Evolutionary conservation across 2,797 vertebrate genomes (phyloP), one percentile per base, ranked within the genome.

Genomic region (Leuciscus waleckii): DNA sequence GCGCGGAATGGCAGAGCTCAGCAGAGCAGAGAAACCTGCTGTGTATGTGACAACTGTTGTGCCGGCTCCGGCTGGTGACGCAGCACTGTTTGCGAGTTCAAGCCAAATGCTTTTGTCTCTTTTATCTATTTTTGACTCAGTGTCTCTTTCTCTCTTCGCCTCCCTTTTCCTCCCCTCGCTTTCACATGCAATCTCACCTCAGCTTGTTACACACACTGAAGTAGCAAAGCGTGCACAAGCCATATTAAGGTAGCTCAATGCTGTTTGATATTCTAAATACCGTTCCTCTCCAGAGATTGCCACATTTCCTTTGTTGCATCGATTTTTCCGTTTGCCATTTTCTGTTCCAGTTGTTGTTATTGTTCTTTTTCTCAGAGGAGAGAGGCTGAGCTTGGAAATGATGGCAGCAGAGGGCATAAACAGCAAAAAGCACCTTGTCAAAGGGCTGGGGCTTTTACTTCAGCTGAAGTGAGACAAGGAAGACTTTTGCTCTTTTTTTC

Each of bases 261-360:
- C 95, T 92, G 93, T 95, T 95, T 96, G 94, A 95, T 96, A 95
- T 95, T 95, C 93, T 91, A 93, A 94, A 94, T 93, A 90, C 88
- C 83, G 81, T 80, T 87, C 89, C 87, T 82, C 82, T 90, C 91
- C 85, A 90, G 87, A 92, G 91, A 90, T 91, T 91, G 89, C 90
- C 80, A 67, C 61, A 29, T 68, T 76, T 82, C 17, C 39, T 71
- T 80, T 68, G 78, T 81, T 41, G 21, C 67, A 2, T 58, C 58
- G n/a, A 39, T 78, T 69, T 82, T 69, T 56, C 14, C n/a, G 19
- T 68, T 56, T 77, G 46, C 63, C 51, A 26, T 78, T 77, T 43
- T 56, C 46, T 19, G 13, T 84, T 84, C 7, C 39, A 32, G 26
- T 69, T 69, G 46, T 67, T 77, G 63, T 58, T 32, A 39, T 74